These are phyloP conservation scores for Drosophila tripunctata DNA, from an alignment of 2,888 invertebrate genomes.

Conservation along the genomic window DNA sequence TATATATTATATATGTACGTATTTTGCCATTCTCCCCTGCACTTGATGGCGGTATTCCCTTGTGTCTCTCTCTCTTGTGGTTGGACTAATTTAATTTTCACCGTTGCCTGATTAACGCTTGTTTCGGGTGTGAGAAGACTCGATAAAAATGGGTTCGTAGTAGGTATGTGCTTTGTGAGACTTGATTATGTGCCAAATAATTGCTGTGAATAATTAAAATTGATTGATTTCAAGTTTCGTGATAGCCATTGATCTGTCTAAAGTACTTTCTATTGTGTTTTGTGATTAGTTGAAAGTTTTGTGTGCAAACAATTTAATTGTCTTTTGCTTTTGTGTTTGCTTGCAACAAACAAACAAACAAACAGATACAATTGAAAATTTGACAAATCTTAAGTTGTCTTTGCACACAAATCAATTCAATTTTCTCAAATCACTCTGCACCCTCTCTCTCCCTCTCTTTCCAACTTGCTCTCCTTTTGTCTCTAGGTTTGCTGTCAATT, in stretches of 20 bases:
- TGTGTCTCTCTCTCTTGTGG: slow-evolving; percentile 16
- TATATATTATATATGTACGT: no score
- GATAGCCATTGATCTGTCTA: slow-evolving; percentile 2
- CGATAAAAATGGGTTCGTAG: background rate
- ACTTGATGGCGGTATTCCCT: background rate
- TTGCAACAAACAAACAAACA: slow-evolving; percentile 36
- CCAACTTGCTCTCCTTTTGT: background rate
- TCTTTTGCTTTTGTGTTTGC: slow-evolving; percentile 1
- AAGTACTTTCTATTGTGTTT: slow-evolving; percentile 3
- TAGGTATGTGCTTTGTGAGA: background rate
- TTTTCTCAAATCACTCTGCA: background rate
- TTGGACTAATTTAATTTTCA: slow-evolving; percentile 32
- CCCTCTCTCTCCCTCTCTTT: background rate
- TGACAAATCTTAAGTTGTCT: background rate
- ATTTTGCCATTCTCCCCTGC: background rate
- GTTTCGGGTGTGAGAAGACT: background rate
- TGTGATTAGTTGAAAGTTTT: background rate
- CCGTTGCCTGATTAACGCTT: background rate
- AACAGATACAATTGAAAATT: slow-evolving; percentile 9
- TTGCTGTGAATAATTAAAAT: background rate
- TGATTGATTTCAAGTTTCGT: background rate
- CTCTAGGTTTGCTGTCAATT: slow-evolving; percentile 15
- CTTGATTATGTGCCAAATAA: background rate
- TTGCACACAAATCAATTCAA: slow-evolving; percentile 26
- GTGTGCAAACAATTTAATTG: slow-evolving; percentile 17